Base-by-base conservation (phyloP, 2,113 vertebrate species). In the Melospiza melodia region DNA sequence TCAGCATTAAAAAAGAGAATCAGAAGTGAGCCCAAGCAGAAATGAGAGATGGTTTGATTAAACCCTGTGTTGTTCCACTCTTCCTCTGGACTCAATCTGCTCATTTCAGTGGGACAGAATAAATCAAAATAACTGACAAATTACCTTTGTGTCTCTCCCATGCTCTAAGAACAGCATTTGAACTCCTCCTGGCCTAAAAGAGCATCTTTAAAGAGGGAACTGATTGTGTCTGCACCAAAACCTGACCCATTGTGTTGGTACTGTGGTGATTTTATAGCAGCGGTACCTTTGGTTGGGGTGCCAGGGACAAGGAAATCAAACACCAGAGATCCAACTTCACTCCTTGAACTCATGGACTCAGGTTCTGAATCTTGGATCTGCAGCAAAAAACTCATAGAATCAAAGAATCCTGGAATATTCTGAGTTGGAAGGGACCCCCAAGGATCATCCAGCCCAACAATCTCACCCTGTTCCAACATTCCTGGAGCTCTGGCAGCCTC, bases 221-320 rank as follows among this genome's bases (percentile, higher is more conserved):
- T 28, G 12, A 17, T 39, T 3, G 25, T 33, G 49, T 12, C 49
- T 23, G 51, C 19, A 6, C 37, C 37, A 46, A 43, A 77, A 35
- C 9, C 17, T 7, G 46, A 2, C 33, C 4, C 0, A 0, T 41
- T 13, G 25, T 2, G 1, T 12, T 66, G 31, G 0, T 6, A 24
- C 1, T 6, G 48, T 4, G 58, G 39, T 28, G 37, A 1, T 18
- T 77, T 66, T 10, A 23, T 0, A 1, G 5, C 11, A 19, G 12
- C 3, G 21, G 3, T 4, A 6, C n/a, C 35, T 44, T 68, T 27
- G 30, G 19, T n/a, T 13, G n/a, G 31, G 27, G 19, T 10, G 4
- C n/a, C 3, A 33, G 37, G 52, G 31, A 16, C 15, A 33, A 52
- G 46, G 49, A 57, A 65, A 69, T 13, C 54, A 27, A 55, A 16